These are phyloP conservation scores for Ditula angustiorana DNA, from an alignment of 2,888 invertebrate genomes.

Conservation along the genomic window DNA sequence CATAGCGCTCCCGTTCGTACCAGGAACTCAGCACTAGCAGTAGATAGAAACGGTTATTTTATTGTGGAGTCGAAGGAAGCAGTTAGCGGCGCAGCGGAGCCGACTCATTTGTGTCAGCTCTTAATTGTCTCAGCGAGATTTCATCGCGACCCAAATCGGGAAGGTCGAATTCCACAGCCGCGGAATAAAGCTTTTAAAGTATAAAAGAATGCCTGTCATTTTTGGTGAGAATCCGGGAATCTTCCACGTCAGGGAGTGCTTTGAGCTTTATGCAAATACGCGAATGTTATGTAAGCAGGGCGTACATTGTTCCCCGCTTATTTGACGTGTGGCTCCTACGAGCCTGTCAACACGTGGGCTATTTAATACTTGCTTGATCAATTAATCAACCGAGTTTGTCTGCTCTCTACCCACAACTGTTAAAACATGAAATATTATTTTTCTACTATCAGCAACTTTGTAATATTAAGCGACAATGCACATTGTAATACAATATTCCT, in stretches of 20 bases:
- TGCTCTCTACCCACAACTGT: neutral
- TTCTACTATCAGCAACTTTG: neutral
- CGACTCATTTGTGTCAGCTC: conserved; percentile 59
- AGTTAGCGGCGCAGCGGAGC: conserved; percentile 46
- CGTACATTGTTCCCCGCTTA: conserved; percentile 24
- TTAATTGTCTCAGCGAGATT: conserved; percentile 69
- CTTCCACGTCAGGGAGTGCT: conserved; percentile 23
- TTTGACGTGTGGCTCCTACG: conserved; percentile 14
- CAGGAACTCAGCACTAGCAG: conserved; percentile 38
- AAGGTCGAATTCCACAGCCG: conserved; percentile 54
- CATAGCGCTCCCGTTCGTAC: conserved; percentile 20
- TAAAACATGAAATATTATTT: neutral
- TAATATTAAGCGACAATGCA: conserved; percentile 2
- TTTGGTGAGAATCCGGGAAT: conserved; percentile 29
- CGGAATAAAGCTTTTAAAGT: conserved; percentile 52
- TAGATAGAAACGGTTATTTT: conserved; percentile 53
- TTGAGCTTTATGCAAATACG: conserved; percentile 33
- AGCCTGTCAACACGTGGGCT: neutral
- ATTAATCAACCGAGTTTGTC: neutral
- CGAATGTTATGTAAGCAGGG: conserved; percentile 31
- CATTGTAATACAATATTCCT: conserved; percentile 8
- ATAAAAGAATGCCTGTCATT: conserved; percentile 37
- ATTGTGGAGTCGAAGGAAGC: conserved; percentile 51
- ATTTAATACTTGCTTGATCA: neutral
- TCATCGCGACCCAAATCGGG: conserved; percentile 64